Evolutionary conservation across 2,797 vertebrate genomes (phyloP).

Genomic region (Sebastes iracundus): DNA sequence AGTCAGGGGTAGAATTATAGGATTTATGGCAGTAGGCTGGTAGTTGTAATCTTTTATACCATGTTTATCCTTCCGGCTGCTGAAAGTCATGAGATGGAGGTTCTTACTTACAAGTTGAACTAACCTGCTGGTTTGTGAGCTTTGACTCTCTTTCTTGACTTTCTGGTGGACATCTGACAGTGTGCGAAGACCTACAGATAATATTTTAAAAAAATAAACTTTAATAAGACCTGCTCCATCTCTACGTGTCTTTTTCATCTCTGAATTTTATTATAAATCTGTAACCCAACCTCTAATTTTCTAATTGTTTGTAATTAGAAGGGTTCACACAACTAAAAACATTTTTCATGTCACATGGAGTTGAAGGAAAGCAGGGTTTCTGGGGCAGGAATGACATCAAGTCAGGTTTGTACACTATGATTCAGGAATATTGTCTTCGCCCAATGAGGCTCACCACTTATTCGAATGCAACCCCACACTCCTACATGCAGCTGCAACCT

Average conservation of each 20-base stretch:
- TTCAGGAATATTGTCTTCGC: neutral
- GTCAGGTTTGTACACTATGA: neutral
- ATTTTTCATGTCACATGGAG: neutral
- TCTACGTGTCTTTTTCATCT: neutral
- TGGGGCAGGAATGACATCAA: too few species aligned
- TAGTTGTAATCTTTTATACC: neutral
- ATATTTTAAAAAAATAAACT: too few species aligned
- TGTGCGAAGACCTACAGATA: constrained; percentile 72
- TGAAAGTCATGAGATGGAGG: neutral
- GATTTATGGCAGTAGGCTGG: constrained; percentile 2
- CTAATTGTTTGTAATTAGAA: neutral
- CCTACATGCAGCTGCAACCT: neutral
- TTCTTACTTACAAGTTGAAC: neutral
- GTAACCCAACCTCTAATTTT: neutral
- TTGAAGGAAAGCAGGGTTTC: neutral
- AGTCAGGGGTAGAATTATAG: neutral
- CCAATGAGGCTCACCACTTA: neutral
- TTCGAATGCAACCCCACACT: neutral
- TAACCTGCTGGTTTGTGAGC: constrained; percentile 8
- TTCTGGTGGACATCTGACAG: constrained; percentile 69
- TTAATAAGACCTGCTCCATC: neutral
- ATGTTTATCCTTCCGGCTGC: neutral
- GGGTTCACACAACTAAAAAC: neutral
- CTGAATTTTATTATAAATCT: neutral
- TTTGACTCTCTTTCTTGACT: constrained; percentile 47